Evolutionary conservation across 1,140 invertebrate species (phyloP).

Genomic region (Ostrea denselamellosa): DNA sequence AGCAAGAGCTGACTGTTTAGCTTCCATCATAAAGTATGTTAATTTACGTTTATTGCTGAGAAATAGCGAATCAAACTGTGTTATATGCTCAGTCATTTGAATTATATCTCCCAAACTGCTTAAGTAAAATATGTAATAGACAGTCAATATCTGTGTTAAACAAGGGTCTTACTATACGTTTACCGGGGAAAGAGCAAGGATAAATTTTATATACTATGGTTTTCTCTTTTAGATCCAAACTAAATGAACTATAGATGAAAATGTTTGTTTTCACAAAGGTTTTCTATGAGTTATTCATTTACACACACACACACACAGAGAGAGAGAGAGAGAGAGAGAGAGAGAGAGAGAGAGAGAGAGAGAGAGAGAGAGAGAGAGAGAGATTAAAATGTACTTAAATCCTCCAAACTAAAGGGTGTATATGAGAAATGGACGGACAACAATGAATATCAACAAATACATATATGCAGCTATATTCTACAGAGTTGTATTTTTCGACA

Average conservation of each 20-base stretch:
- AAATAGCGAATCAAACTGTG: not conserved
- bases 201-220: not conserved
- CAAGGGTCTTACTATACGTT: not conserved
- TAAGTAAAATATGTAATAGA: not conserved
- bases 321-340: too few relatives aligned
- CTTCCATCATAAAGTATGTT: not conserved
- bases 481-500: too few relatives aligned
- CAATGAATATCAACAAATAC: too few relatives aligned
- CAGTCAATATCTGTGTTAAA: not conserved
- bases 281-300: not conserved
- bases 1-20: not conserved
- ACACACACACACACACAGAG: too few relatives aligned
- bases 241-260: not conserved
- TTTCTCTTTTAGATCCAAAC: not conserved
- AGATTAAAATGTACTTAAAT: too few relatives aligned
- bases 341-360: too few relatives aligned
- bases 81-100: not conserved
- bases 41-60: constrained; percentile 3
- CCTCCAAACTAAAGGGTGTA: too few relatives aligned
- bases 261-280: not conserved
- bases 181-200: not conserved
- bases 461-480: too few relatives aligned
- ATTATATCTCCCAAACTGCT: not conserved
- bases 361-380: too few relatives aligned
- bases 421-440: too few relatives aligned